Evolutionary conservation across 2,113 vertebrate species (phyloP).

Genomic region (Gasterosteus nipponicus): DNA sequence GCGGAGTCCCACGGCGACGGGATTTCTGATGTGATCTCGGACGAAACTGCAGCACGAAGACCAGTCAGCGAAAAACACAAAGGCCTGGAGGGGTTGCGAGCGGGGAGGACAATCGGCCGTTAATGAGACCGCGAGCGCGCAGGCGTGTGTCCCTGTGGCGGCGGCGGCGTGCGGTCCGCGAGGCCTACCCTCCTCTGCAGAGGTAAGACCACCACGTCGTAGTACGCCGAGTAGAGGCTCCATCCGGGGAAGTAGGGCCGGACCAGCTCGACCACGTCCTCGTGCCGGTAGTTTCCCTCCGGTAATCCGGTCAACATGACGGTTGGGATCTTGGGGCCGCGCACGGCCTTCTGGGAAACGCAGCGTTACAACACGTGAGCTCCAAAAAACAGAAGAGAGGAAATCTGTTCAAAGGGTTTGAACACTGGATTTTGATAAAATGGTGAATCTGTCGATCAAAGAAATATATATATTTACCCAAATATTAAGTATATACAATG

Average conservation of each 20-base stretch:
- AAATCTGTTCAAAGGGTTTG: no score
- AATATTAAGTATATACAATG: not conserved
- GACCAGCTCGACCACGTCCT: constrained; percentile 18
- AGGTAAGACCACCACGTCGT: constrained; percentile 29
- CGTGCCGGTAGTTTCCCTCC: not conserved
- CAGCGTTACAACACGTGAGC: not conserved
- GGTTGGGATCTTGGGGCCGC: not conserved
- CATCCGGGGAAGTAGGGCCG: constrained; percentile 4
- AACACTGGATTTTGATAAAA: no score
- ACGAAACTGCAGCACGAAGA: constrained; percentile 3
- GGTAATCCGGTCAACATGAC: constrained; percentile 55
- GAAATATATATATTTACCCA: not conserved
- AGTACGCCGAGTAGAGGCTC: constrained; percentile 13
- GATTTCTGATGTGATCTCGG: not conserved
- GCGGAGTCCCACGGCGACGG: fast-evolving
- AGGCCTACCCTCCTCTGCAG: constrained; percentile 50
- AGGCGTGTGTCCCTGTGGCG: not conserved
- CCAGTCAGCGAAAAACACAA: constrained; percentile 26
- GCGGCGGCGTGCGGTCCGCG: not conserved
- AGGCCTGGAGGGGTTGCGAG: constrained; percentile 28
- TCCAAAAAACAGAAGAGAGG: not conserved
- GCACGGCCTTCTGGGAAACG: not conserved
- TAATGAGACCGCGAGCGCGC: no score
- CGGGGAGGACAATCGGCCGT: not conserved
- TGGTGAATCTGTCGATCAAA: no score